Conservation (phyloP, 35 echinoderm and acorn worm species). For the Antedon bifida region DNA sequence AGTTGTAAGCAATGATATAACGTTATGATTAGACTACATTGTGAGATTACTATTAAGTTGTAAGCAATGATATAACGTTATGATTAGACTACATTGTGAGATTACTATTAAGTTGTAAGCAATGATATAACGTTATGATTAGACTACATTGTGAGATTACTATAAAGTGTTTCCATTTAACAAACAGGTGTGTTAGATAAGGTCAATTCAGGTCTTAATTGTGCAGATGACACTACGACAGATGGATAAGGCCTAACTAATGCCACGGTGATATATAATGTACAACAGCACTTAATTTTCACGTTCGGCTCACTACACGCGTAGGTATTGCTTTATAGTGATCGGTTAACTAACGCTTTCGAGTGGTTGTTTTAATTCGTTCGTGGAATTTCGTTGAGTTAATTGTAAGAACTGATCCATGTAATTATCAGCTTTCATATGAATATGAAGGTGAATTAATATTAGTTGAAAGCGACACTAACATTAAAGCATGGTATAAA, state of each 20-base stretch:
- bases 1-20: background rate
- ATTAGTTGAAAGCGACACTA: too few relatives aligned
- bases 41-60: background rate
- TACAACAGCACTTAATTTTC: background rate
- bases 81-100: background rate
- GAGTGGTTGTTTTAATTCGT: background rate
- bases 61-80: background rate
- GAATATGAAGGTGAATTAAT: background rate
- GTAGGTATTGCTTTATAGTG: background rate
- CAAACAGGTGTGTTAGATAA: background rate
- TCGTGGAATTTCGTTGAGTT: background rate
- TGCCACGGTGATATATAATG: background rate
- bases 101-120: background rate
- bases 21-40: background rate
- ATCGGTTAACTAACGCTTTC: background rate
- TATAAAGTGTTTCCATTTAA: background rate
- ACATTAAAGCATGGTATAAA: too few relatives aligned
- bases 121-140: background rate
- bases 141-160: background rate
- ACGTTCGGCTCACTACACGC: background rate
- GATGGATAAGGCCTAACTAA: background rate
- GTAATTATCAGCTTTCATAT: background rate
- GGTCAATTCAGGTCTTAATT: background rate
- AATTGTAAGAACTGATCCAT: background rate
- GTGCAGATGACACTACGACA: background rate